Evolutionary conservation across 2,113 vertebrate species (phyloP), one percentile per base, ranked within the genome.

Genomic region (Motacilla tschutschensis): DNA sequence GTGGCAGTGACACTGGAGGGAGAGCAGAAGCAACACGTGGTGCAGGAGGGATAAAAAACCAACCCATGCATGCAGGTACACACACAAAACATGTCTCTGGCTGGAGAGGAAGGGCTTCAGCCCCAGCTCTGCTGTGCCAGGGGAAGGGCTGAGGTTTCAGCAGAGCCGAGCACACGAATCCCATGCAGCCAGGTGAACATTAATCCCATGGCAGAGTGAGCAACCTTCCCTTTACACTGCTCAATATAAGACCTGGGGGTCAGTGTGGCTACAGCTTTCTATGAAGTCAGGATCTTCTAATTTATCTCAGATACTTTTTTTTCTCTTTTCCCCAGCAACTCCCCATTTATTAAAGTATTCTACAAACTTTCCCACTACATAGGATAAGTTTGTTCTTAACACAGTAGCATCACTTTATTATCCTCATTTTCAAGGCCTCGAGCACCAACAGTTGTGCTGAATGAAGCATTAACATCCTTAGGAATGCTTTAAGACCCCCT

Each of bases 361-460:
- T 58, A 43, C 1, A 0, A 36, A 47, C 44, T 63, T 66, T 33
- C 36, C 59, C 25, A 1, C 64, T 69, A 69, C n/a, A 41, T 1
- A 69, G 72, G 14, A 35, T 58, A 65, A 62, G 12, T 62, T 69
- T 58, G 38, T 58, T 80, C 78, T 78, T 87, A 59, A 59, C 54
- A 62, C 53, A 44, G 35, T 65, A 54, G 50, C 16, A 62, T 88
- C 38, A 12, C 41, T 91, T 94, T 86, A 74, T 79, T 85, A 38
- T 40, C 51, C 31, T 75, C 0, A 0, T 54, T 89, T 73, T 90
- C 75, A 87, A 70, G 65, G 31, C 79, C 55, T 64, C 10, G 2
- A 73, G 77, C 67, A 91, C 65, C 10, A 1, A 33, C 28, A 73
- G 43, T 40, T 73, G 48, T 67, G 50, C 67, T 85, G 48, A 79